Evolutionary conservation across 2,888 invertebrate genomes (phyloP).

Genomic region (Chaetogeoica ovagalla): DNA sequence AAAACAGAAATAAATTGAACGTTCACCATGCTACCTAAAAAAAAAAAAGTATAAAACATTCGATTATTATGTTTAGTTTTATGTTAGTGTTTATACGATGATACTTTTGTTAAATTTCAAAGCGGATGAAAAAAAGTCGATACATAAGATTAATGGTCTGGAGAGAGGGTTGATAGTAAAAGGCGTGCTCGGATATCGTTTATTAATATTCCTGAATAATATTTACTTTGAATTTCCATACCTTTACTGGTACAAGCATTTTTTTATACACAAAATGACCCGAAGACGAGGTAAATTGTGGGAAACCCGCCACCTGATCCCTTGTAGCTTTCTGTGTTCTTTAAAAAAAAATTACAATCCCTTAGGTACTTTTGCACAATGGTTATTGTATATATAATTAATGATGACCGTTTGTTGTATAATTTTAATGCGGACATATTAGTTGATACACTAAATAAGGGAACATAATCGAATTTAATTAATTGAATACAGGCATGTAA

Average conservation of each 20-base stretch:
- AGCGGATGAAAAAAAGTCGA: conserved; percentile 22
- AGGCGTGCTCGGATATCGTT: conserved; percentile 41
- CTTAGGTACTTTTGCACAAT: conserved; percentile 16
- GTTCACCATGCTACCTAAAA: not conserved
- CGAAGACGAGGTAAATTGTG: conserved; percentile 13
- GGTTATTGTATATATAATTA: conserved; percentile 34
- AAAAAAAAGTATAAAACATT: not conserved
- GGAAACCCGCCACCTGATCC: conserved; percentile 20
- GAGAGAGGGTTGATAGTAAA: conserved; percentile 48
- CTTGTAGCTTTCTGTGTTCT: not conserved
- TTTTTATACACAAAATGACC: conserved; percentile 15
- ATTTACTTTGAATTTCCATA: conserved; percentile 24
- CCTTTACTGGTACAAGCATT: not conserved
- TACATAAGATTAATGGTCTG: conserved; percentile 49
- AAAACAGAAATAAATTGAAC: not conserved
- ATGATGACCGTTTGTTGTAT: not conserved
- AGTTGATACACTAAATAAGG: not conserved
- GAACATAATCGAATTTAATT: not conserved
- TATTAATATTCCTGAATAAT: conserved; percentile 44
- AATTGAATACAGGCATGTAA: not conserved
- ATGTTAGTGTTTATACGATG: conserved; percentile 16
- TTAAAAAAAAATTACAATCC: conserved; percentile 25
- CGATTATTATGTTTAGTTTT: conserved; percentile 7
- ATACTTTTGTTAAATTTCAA: conserved; percentile 35
- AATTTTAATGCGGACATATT: not conserved